Evolutionary conservation across 2,797 vertebrate species (phyloP), one percentile per base, ranked within the genome.

Genomic region (Helostoma temminkii): DNA sequence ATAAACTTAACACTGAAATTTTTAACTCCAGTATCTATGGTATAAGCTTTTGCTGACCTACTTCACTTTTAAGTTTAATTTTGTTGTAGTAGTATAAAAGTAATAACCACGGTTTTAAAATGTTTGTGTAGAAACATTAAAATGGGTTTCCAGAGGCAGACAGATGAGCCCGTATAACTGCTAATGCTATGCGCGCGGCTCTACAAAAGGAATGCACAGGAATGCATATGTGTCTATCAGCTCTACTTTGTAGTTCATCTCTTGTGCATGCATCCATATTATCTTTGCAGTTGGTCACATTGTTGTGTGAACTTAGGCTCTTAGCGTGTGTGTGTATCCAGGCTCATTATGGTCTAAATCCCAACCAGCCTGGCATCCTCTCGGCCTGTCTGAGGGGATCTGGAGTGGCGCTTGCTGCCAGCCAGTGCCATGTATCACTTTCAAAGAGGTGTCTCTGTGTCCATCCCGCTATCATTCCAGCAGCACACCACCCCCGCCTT

Each of bases 371-470:
- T 88, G 90, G 84, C 88, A 84, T 90, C 84, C 84, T 80, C 79
- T 78, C 70, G 76, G 82, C 76, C 84, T 82, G 87, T 91, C 91
- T 91, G 85, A 86, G 80, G 89, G 84, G 92, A 91, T 93, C 83
- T 88, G 75, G 62, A 84, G 88, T 92, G 92, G 92, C 90, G 89
- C 89, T 82, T 80, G 80, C 84, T 90, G 88, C 90, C 90, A 89
- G 81, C 84, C 85, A 78, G 80, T 72, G 77, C 80, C 84, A 67
- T 88, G 81, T 89, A 92, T 94, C 93, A 90, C 91, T 94, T 94
- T 94, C 92, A 93, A 94, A 94, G 93, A 89, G 89, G 87, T 84
- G 86, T 83, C 73, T 90, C 81, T 83, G 67, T 57, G 84, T 89
- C 86, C 81, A 69, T 82, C 82, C 83, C 80, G 26, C 75, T 81